Base-by-base conservation (phyloP, 2,113 vertebrate genomes). In the Morphnarchus princeps region DNA sequence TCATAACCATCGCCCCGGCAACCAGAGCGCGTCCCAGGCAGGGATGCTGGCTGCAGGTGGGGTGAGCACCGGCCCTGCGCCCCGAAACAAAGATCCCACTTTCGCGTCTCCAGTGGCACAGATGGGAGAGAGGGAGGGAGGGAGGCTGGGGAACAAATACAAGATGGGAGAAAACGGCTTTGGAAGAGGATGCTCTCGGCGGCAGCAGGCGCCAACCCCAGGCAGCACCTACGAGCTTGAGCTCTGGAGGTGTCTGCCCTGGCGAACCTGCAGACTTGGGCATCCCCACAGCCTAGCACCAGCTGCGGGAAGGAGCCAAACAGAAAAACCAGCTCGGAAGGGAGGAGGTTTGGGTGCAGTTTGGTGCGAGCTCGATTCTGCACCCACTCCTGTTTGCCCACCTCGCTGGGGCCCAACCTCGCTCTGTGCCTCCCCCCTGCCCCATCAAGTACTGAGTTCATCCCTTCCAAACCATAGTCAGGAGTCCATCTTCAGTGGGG, bases 1-100 rank as follows among this genome's bases (percentile, higher is more conserved):
- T 85, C 94, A 57, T 3, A 54, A 34, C 84, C 89, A 87, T 97
- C 15, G 8, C 93, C 95, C 58, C 3, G 58, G 95, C 95, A 97
- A 91, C 91, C 14, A 3, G 29, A 1, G 87, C 21, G 4, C 3
- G 25, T 70, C 94, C 82, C 65, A 16, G 82, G 63, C 26, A 3
- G 70, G 77, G 89, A 61, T 57, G 54, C 0, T 6, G 69, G 24
- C 80, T 85, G 89, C 93, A 82, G 83, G 36, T 91, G 84, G 73
- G 77, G 73, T 3, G 1, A 10, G 31, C 5, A 3, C 71, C 31
- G 4, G 91, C 31, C 22, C 62, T 4, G 16, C 8, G 7, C 7
- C 20, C 43, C 1, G 0, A 26, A 71, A 77, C 15, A 2, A 57
- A 63, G 58, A 24, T 34, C 65, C 81, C 1, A 0, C 73, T 40